Percentiles rank a stretch among this genome's conserved stretches.
Evolutionary conservation across 2,888 invertebrate species (phyloP).

Genomic region (Emmelina monodactyla): DNA sequence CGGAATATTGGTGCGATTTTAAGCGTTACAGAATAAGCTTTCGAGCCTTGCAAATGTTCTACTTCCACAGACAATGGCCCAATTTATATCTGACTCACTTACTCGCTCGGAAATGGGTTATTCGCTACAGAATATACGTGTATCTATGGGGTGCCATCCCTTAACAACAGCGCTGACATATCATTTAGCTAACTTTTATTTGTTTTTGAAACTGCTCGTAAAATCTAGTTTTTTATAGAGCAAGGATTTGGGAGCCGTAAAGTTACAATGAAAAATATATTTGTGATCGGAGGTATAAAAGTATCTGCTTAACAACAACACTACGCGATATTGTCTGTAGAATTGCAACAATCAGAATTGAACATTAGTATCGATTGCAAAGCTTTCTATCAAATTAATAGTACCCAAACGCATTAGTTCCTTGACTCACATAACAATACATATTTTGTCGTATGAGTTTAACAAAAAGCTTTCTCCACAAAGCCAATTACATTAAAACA

Average conservation of each 20-base stretch:
- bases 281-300: too few relatives aligned
- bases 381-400: too few relatives aligned
- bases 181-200: too few relatives aligned
- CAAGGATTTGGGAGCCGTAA: too few relatives aligned
- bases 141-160: background rate
- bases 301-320: too few relatives aligned
- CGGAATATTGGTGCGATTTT: constrained; percentile 19
- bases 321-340: too few relatives aligned
- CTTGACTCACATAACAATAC: constrained; percentile 1
- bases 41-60: constrained; percentile 51
- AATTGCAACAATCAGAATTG: too few relatives aligned
- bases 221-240: too few relatives aligned
- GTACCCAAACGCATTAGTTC: too few relatives aligned
- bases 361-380: too few relatives aligned
- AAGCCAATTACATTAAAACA: constrained; percentile 68
- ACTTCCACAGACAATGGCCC: constrained; percentile 65
- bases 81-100: constrained; percentile 66
- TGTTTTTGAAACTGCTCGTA: too few relatives aligned
- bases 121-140: background rate
- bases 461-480: constrained; percentile 47
- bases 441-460: constrained; percentile 4
- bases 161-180: background rate
- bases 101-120: constrained; percentile 37
- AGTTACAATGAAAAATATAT: too few relatives aligned
- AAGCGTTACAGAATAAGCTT: constrained; percentile 43